Evolutionary conservation across 2,888 invertebrate species (phyloP), one percentile per base, ranked within the genome.

Genomic region (Trachelus iudaicus): DNA sequence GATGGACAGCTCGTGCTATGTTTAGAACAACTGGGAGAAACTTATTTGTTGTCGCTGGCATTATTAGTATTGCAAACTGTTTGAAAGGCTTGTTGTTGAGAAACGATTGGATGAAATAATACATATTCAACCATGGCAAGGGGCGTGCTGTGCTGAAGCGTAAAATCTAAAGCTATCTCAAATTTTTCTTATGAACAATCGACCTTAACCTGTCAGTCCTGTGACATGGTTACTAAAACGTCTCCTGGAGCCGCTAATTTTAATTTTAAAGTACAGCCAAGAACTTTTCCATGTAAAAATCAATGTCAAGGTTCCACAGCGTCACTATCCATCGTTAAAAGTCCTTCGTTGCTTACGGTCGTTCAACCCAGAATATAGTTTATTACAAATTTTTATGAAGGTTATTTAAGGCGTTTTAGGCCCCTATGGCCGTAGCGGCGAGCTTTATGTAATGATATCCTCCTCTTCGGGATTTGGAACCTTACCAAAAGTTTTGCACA

Each of bases 1-100:
- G 77, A 75, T 75, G 73, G 79, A 83, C 79, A 82, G 79, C 82
- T 82, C 73, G 30, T 31, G 79, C 81, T 85, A 85, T 83, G 73
- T 85, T 84, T 85, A 84, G 82, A 82, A 73, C 79, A 69, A 81
- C 79, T 80, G 75, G 76, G 76, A 77, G 74, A 80, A 82, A 77
- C 74, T 81, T 73, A 75, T 74, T 78, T 56, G 68, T 69, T 69
- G 71, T 77, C 35, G 77, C 77, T 76, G 35, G 71, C 69, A 73
- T 23, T 56, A 56, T 23, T 40, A 40, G 40, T 15, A 56, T 56
- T 56, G 56, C 9, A 56, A 15, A 23, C 23, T 56, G 23, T 23
- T 23, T 56, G 9, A 23, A 56, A 23, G 56, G 56, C 23, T 56
- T 6, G 56, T 23, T 9, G 35, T 15, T 56, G 23, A 56, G 56